These are phyloP conservation scores for Poecilia gillii DNA, from an alignment of 2,797 vertebrate species.

Conservation along the genomic window DNA sequence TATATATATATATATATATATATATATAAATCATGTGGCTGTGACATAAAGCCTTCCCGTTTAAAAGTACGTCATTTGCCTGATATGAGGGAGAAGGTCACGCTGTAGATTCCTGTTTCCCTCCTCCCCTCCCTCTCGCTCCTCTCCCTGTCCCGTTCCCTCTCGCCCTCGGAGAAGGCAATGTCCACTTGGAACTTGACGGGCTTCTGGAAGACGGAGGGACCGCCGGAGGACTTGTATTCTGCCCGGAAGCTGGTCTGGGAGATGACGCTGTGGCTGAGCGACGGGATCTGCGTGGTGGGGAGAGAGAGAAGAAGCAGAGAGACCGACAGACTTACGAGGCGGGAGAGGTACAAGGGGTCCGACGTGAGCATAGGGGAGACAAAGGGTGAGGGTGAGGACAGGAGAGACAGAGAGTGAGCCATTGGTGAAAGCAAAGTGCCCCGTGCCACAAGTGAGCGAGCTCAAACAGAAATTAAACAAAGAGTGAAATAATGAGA, in stretches of 20 bases:
- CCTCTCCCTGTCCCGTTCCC: constrained; percentile 76
- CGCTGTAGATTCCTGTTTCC: constrained; percentile 91
- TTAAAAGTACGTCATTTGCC: constrained; percentile 70
- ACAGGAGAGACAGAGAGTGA: constrained; percentile 75
- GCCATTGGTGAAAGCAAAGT: constrained; percentile 73
- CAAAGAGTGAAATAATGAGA: constrained; percentile 57
- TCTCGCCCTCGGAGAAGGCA: constrained; percentile 88
- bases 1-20: too few relatives aligned
- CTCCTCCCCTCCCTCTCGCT: constrained; percentile 81
- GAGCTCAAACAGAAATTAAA: constrained; percentile 51
- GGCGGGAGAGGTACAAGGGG: constrained; percentile 73
- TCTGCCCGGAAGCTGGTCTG: constrained; percentile 94
- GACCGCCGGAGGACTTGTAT: constrained; percentile 90
- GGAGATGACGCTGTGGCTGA: constrained; percentile 93
- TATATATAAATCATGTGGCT: neutral
- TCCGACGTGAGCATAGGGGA: constrained; percentile 72
- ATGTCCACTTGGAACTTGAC: constrained; percentile 94
- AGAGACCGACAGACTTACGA: constrained; percentile 82
- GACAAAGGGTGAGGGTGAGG: constrained; percentile 78
- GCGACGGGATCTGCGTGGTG: constrained; percentile 86
- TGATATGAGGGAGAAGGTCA: constrained; percentile 94
- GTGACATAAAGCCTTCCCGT: neutral
- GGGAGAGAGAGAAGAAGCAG: constrained; percentile 78
- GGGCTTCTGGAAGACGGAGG: constrained; percentile 93
- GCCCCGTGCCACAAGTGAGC: constrained; percentile 63